Conservation (phyloP, 1,140 invertebrate species). For the Rhysida immarginata region DNA sequence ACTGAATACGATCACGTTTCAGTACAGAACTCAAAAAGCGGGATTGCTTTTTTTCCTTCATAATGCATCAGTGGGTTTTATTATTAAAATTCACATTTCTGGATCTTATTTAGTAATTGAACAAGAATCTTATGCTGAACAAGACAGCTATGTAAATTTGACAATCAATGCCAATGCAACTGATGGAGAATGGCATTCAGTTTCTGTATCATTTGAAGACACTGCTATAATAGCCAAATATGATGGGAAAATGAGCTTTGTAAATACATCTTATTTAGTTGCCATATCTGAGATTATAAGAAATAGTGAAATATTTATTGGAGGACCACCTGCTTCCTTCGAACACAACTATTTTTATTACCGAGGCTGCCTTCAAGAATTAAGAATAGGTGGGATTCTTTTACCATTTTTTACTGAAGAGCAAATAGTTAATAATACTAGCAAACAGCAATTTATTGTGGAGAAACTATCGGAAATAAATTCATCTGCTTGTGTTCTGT, state of each 20-base stretch:
- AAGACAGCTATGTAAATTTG: background rate
- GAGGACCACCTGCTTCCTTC: background rate
- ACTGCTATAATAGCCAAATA: background rate
- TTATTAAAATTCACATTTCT: background rate
- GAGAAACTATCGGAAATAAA: background rate
- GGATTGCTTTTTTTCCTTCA: background rate
- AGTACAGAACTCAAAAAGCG: conserved; percentile 12
- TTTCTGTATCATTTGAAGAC: conserved; percentile 16
- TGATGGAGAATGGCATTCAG: conserved; percentile 25
- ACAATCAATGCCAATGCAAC: conserved; percentile 7
- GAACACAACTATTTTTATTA: conserved; percentile 26
- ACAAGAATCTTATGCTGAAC: background rate
- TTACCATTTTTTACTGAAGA: conserved; percentile 64
- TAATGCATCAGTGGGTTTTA: background rate
- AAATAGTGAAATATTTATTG: background rate
- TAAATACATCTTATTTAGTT: background rate
- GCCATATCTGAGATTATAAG: background rate
- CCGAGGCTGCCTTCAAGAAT: conserved; percentile 81
- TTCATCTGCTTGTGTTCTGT: conserved; percentile 48
- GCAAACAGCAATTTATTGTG: conserved; percentile 20
- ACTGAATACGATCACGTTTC: conserved; percentile 8
- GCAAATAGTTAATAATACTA: conserved; percentile 24
- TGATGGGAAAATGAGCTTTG: no score
- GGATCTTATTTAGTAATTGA: background rate
- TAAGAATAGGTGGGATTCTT: conserved; percentile 63